Evolutionary conservation across 1,140 invertebrate genomes (phyloP).

Genomic region (Micrasema minimum): DNA sequence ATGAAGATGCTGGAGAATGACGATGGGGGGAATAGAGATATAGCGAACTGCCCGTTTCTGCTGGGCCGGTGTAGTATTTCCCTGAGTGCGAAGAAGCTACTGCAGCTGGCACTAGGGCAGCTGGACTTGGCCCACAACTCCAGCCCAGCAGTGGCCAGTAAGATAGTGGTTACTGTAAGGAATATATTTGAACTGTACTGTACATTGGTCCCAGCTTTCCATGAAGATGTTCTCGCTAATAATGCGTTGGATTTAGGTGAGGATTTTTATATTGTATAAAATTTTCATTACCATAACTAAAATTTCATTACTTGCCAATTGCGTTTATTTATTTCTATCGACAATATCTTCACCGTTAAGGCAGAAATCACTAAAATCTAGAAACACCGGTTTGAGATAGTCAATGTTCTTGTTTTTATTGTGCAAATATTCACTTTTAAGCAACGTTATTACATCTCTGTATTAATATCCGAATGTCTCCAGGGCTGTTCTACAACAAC

Average conservation of each 20-base stretch:
- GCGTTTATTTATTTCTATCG: too few species aligned
- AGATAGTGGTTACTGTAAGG: constrained; percentile 59
- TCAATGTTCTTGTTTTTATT: too few species aligned
- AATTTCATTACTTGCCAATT: too few species aligned
- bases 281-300: too few species aligned
- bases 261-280: neutral
- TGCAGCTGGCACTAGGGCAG: constrained; percentile 60
- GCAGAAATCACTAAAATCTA: neutral
- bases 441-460: neutral
- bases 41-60: constrained; percentile 58
- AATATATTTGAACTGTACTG: constrained; percentile 64
- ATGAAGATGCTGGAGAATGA: constrained; percentile 57
- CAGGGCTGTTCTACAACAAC: constrained; percentile 66
- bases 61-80: constrained; percentile 62
- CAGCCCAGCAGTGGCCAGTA: constrained; percentile 58
- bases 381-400: too few species aligned
- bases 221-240: constrained; percentile 60
- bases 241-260: constrained; percentile 64
- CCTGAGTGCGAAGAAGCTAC: constrained; percentile 60
- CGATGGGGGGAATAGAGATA: constrained; percentile 56
- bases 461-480: constrained; percentile 52
- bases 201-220: constrained; percentile 60
- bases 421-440: neutral
- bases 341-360: too few species aligned
- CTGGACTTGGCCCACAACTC: constrained; percentile 61